A percentile compares a stretch with the other conserved stretches of the same genome.
These are phyloP conservation scores for Caerostris darwini DNA, from an alignment of 1,140 invertebrate species.

Conservation along the genomic window DNA sequence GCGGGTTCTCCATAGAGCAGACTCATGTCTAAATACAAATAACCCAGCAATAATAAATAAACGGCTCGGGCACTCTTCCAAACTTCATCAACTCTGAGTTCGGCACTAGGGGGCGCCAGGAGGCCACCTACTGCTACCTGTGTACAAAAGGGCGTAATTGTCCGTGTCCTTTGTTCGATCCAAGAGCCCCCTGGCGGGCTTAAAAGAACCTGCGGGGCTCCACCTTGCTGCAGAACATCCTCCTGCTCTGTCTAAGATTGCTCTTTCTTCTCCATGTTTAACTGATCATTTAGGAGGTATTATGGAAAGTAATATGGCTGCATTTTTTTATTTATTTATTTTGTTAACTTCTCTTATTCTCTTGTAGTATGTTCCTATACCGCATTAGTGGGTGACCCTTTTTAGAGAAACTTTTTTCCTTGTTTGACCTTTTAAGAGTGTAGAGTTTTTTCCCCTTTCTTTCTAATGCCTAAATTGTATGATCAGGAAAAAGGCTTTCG, in stretches of 20 bases:
- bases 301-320: constrained; percentile 45
- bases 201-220: constrained; percentile 38
- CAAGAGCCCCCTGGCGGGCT: constrained; percentile 42
- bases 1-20: constrained; percentile 47
- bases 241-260: neutral
- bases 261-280: constrained; percentile 13
- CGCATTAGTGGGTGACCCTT: constrained; percentile 58
- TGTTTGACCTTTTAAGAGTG: constrained; percentile 48
- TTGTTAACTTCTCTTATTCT: no score
- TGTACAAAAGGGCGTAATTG: constrained; percentile 70
- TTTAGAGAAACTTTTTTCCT: constrained; percentile 8
- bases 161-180: constrained; percentile 62
- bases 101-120: constrained; percentile 37
- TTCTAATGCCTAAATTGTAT: neutral
- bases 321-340: neutral
- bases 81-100: constrained; percentile 66
- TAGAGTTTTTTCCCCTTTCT: neutral
- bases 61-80: constrained; percentile 65
- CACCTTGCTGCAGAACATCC: constrained; percentile 64
- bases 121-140: constrained; percentile 72
- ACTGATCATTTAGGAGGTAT: constrained; percentile 13
- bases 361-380: neutral
- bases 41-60: constrained; percentile 57
- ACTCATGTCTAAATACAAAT: constrained; percentile 52
- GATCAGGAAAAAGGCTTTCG: neutral